Conservation (phyloP, 1,140 invertebrate species). For the Bemisia tabaci region DNA sequence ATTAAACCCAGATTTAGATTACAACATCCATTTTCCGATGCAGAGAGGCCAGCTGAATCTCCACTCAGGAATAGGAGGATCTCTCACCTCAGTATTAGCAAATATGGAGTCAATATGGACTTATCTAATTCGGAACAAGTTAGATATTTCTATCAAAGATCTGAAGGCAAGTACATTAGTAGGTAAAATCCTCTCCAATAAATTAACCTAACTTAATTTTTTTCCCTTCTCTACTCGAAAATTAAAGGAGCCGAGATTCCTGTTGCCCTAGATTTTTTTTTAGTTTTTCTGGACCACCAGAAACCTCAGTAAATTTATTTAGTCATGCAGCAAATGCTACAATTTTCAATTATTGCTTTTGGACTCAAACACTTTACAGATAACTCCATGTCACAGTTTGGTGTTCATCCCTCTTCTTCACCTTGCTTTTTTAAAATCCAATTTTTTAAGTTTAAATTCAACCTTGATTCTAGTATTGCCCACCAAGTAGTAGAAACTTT, state of each 20-base stretch:
- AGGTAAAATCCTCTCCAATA: too few relatives aligned
- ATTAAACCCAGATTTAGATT: conserved; percentile 54
- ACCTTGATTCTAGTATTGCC: too few relatives aligned
- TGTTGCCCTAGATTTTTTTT: too few relatives aligned
- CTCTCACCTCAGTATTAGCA: conserved; percentile 62
- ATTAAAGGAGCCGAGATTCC: too few relatives aligned
- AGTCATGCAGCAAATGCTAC: background rate
- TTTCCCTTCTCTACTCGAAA: too few relatives aligned
- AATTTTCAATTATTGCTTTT: conserved; percentile 7
- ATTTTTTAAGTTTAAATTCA: too few relatives aligned
- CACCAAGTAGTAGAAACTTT: too few relatives aligned
- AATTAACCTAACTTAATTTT: too few relatives aligned
- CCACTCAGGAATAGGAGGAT: conserved; percentile 67
- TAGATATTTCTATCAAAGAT: conserved; percentile 61
- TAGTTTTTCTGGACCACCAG: conserved; percentile 2
- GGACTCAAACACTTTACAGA: too few relatives aligned
- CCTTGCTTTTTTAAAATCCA: too few relatives aligned
- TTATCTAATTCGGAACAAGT: conserved; percentile 54
- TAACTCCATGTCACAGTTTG: too few relatives aligned
- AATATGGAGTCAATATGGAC: conserved; percentile 83
- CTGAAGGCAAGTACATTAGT: conserved; percentile 44
- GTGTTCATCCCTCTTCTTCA: too few relatives aligned
- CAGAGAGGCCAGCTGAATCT: conserved; percentile 74
- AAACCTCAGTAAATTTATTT: background rate
- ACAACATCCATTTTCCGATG: conserved; percentile 82